Percentiles rank a stretch among this genome's conserved stretches.
Evolutionary conservation across 2,797 vertebrate species (phyloP).

Genomic region (Graptemys geographica): DNA sequence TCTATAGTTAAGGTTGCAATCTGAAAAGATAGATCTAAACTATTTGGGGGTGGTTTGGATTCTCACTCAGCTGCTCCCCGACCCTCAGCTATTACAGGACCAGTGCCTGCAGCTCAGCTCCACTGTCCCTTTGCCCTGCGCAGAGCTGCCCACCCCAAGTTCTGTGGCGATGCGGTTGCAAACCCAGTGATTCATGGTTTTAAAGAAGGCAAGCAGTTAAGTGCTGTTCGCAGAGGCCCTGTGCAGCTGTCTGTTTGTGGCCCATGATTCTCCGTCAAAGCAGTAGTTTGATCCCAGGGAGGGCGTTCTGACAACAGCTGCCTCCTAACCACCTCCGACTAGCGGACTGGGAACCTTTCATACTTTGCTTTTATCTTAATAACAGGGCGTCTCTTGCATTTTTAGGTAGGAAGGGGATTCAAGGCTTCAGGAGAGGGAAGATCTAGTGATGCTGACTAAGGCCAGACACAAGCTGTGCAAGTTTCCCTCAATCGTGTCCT

Average conservation of each 20-base stretch:
- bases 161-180: neutral
- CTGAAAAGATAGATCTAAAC: neutral
- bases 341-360: neutral
- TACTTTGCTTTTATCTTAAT: neutral
- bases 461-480: neutral
- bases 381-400: fast-evolving
- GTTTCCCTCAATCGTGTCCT: fast-evolving
- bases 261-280: neutral
- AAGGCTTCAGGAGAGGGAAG: neutral
- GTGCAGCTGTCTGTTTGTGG: neutral
- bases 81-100: neutral
- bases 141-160: neutral
- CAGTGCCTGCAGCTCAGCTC: neutral
- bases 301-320: neutral
- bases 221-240: neutral
- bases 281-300: neutral
- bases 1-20: neutral
- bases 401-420: fast-evolving
- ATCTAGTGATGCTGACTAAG: fast-evolving
- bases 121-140: neutral
- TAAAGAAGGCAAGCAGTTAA: neutral
- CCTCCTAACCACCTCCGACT: neutral
- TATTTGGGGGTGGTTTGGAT: neutral
- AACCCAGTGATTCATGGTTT: neutral
- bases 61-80: neutral